Evolutionary conservation across 2,113 vertebrate species (phyloP), one percentile per base, ranked within the genome.

Genomic region (Mionectes macconnelli): DNA sequence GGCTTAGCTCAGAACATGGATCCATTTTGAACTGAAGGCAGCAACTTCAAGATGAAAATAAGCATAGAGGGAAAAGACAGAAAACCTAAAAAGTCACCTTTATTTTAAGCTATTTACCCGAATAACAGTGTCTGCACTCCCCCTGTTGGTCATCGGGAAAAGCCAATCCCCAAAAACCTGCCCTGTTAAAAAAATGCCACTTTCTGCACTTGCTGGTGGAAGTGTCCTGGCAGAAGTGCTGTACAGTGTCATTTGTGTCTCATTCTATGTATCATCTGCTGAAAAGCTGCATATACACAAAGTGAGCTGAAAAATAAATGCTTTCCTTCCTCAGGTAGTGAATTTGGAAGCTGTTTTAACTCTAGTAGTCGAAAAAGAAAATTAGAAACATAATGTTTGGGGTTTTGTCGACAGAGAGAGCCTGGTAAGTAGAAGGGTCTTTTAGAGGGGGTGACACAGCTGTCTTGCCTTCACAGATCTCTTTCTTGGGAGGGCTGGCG

Each of bases 401-500:
- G 66, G 19, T 11, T 82, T 95, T 91, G 7, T 62, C n/a, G 52
- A 28, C 52, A 91, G 70, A 80, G 69, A 31, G 64, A 37, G 37
- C n/a, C 31, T 87, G 87, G 53, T 82, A 68, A 94, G 81, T 49
- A 72, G 78, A 16, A 72, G 82, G 22, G 44, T 73, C 35, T 85
- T 81, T 47, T 39, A 73, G 63, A 25, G 73, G 42, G 67, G 76
- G 13, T 93, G 69, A 93, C 63, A 18, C 11, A 16, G 55, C 70
- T 89, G 9, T 12, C 79, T 82, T 97, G 81, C 78, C 57, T 97
- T 50, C 21, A 70, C 97, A 99, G 99, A 99, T 99, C 97, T 99
- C 99, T 21, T 99, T 99, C 98, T 98, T 99, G 39, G 98, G 98
- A 86, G 99, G 99, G 78, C 97, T 99, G 95, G 95, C 98, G 28